Base-by-base conservation (phyloP, 2,797 vertebrate species). In the Esox lucius region DNA sequence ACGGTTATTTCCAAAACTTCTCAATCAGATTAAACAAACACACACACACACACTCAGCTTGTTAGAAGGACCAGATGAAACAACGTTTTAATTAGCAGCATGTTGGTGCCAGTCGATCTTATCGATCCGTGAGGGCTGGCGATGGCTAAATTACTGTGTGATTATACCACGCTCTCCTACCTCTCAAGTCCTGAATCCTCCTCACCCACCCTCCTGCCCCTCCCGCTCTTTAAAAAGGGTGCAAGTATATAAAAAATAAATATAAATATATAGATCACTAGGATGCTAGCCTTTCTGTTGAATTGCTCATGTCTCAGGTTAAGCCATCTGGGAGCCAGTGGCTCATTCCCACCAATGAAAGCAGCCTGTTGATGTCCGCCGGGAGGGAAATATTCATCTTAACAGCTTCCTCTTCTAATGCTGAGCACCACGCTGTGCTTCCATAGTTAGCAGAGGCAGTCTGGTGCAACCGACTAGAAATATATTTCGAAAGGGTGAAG, bases 71-170 rank as follows among this genome's bases (percentile, higher is more conserved):
- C 39, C 72, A 74, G 78, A 31, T 66, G 59, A 77, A 81, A 78
- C 84, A 75, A 84, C 67, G 74, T 83, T 86, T 88, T 85, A 72
- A 85, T 87, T 84, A 85, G 76, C 51, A 0, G 9, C 13, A 16
- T 53, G 24, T 51, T 53, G 26, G 13, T 16, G 26, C 80, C 65
- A 64, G 84, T 91, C 89, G 73, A 86, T 89, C 78, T 0, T 66
- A 90, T 85, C 59, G 89, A 88, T 33, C 66, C 31, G 74, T 28
- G 66, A 56, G 72, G 61, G 69, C 70, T 26, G 69, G 62, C 75
- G 75, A 77, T 66, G 79, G 75, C 74, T 26, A 87, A 85, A 88
- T 87, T 78, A 87, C 75, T 62, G 62, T 73, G 79, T 74, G 81
- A 83, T 81, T 75, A 75, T 74, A 49, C 9, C 56, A 24, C 59